Evolutionary conservation across 2,888 invertebrate species (phyloP), one percentile per base, ranked within the genome.

Genomic region (Hirtodrosophila cameraria): DNA sequence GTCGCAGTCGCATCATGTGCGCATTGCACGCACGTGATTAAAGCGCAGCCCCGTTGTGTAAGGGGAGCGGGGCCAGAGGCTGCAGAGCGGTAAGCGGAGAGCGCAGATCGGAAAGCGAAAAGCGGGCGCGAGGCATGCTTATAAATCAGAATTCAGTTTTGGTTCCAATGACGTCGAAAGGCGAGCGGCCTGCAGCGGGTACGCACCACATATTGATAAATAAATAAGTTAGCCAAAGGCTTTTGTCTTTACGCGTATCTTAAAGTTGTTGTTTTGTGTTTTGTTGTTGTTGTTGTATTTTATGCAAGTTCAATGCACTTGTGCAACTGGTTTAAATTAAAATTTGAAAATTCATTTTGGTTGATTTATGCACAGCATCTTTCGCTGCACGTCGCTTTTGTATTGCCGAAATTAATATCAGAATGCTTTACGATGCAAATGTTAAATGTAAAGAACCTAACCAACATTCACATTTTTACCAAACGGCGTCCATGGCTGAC

Each of bases 121-220:
- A 35, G 45, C 35, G 67, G 33, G 45, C 41, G 43, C 59, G 30
- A 54, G 52, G 55, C 71, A 50, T 70, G 76, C 86, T 82, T 85
- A 81, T 81, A 81, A 81, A 81, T 81, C 86, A 81, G 87, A 81
- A 85, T 85, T 81, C 86, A 65, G 59, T 78, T 67, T 66, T 59
- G 77, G 73, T 60, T 65, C 57, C 71, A 70, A 62, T 75, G 61
- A 74, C 62, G 79, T 76, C 82, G 86, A 73, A 38, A 38, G 57
- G 35, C 52, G 25, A 33, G 41, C 49, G 35, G 18, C 33, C 23
- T n/a, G 59, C 13, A 28, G 49, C 33, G 50, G 46, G 45, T 53
- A 75, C 78, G 86, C 77, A 76, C 53, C 58, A 86, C 81, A 87
- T 85, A 85, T 85, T 87, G 87, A 82, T 87, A 85, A 87, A 87